These are phyloP conservation scores for Subanguina moxae DNA, from an alignment of 1,140 invertebrate genomes.

Conservation along the genomic window DNA sequence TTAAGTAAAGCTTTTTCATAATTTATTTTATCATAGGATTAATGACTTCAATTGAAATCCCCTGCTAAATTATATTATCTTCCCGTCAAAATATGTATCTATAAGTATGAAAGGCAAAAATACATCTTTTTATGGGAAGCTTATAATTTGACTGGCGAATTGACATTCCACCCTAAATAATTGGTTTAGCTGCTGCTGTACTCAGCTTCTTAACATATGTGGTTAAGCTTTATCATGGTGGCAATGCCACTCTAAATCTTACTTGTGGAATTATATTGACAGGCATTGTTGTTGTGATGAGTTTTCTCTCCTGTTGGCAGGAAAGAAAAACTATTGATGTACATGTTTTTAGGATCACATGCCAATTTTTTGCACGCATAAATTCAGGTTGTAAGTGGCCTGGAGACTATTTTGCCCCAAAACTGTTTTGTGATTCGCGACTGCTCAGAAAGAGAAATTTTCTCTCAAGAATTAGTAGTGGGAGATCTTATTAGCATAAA, in stretches of 20 bases:
- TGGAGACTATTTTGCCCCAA: constrained; percentile 63
- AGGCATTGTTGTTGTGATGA: constrained; percentile 53
- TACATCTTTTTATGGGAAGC: no score
- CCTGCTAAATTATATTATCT: no score
- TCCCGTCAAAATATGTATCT: no score
- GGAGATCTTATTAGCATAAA: constrained; percentile 52
- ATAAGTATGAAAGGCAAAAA: no score
- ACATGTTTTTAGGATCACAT: background rate
- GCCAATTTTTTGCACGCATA: background rate
- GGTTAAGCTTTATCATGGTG: constrained; percentile 54
- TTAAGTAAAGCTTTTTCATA: constrained; percentile 32
- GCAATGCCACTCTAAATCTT: constrained; percentile 51
- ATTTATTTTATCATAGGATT: no score
- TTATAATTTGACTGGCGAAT: no score
- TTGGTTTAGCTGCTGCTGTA: constrained; percentile 33
- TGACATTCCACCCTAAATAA: background rate
- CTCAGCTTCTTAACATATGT: constrained; percentile 54
- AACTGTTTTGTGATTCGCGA: constrained; percentile 68
- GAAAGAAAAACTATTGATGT: constrained; percentile 46
- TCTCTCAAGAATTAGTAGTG: constrained; percentile 51
- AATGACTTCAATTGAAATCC: no score
- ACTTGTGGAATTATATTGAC: constrained; percentile 57
- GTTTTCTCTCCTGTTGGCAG: constrained; percentile 56
- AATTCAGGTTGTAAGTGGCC: constrained; percentile 49
- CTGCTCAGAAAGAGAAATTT: constrained; percentile 49